phyloP scores from a whole-genome alignment of 2,797 vertebrate genomes.

The Acanthurus leucopareius region DNA sequence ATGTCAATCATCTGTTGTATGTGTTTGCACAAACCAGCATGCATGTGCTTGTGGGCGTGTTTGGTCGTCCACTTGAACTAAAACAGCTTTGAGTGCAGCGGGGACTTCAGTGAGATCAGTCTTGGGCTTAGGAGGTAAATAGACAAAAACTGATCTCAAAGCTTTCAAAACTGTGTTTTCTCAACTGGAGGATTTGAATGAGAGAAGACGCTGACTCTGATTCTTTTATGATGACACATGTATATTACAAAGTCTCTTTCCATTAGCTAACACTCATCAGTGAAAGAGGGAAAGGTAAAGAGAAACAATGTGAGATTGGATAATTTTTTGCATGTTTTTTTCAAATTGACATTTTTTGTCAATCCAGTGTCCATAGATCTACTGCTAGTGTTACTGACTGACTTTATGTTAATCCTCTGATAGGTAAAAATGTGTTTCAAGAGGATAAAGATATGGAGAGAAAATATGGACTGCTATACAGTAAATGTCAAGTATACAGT shows the following conservation, averaged over 20 bases:
- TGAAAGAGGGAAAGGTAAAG: too few relatives aligned
- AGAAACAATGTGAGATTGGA: too few relatives aligned
- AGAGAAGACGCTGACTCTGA: too few relatives aligned
- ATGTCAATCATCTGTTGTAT: neutral
- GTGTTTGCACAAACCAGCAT: conserved; percentile 2
- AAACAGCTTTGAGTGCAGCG: neutral
- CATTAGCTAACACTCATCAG: too few relatives aligned
- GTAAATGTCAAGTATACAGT: neutral
- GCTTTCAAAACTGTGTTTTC: conserved; percentile 36
- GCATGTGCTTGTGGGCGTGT: neutral
- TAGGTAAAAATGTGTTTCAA: conserved; percentile 2
- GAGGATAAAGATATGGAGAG: neutral
- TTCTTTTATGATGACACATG: too few relatives aligned
- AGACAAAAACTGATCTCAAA: conserved; percentile 22
- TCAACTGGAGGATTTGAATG: too few relatives aligned
- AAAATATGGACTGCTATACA: neutral
- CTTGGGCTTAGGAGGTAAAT: conserved; percentile 5
- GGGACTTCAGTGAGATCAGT: neutral
- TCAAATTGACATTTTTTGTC: conserved; percentile 12
- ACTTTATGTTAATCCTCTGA: neutral
- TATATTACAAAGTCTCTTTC: too few relatives aligned
- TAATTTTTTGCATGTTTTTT: neutral
- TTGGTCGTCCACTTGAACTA: neutral
- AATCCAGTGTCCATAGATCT: conserved; percentile 3
- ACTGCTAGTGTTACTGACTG: conserved; percentile 3